A percentile compares a stretch with the other conserved stretches of the same genome.
Evolutionary conservation across 1,140 invertebrate genomes (phyloP).

Genomic region (Lepidurus couesii): DNA sequence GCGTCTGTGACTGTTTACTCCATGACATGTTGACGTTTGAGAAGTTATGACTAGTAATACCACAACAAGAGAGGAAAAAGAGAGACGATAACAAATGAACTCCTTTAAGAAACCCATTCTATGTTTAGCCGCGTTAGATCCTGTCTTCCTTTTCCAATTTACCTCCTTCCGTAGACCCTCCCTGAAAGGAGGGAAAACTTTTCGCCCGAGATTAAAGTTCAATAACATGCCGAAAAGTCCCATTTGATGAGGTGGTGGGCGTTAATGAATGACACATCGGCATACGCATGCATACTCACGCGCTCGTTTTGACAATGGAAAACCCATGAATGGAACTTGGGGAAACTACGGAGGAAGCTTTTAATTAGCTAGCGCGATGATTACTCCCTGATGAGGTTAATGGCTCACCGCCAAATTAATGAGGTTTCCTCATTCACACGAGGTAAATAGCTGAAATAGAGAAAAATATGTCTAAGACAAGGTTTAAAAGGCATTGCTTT

Average conservation of each 20-base stretch:
- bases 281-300: slow-evolving; percentile 21
- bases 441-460: too few species aligned
- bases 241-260: neutral
- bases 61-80: too few species aligned
- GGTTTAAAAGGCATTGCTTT: too few species aligned
- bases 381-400: neutral
- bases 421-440: neutral
- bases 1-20: too few species aligned
- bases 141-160: too few species aligned
- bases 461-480: too few species aligned
- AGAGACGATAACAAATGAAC: too few species aligned
- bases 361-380: neutral
- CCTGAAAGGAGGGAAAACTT: neutral
- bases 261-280: slow-evolving; percentile 12
- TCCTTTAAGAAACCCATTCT: too few species aligned
- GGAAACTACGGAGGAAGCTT: neutral
- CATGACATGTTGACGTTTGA: too few species aligned
- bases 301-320: slow-evolving; percentile 10
- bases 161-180: neutral
- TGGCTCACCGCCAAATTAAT: neutral
- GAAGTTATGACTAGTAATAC: too few species aligned
- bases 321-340: neutral
- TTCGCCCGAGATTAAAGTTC: neutral
- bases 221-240: neutral
- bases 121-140: too few species aligned